phyloP scores from a whole-genome alignment of 2,888 invertebrate genomes.

The Coecobrya sp. region DNA sequence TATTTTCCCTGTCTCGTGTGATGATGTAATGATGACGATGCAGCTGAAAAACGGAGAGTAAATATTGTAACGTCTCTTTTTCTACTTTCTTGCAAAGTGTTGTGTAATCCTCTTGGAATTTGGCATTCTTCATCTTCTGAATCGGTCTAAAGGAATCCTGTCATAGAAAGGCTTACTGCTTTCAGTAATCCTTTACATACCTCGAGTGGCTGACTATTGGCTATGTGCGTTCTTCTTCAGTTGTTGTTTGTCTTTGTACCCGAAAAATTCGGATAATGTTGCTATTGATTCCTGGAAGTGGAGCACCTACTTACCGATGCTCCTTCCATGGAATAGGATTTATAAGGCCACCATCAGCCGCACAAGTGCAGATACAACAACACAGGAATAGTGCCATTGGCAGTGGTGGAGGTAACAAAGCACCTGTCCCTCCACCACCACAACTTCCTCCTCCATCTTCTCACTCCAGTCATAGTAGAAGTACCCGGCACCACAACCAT shows the following conservation, averaged over 20 bases:
- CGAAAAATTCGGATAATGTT: conserved; percentile 72
- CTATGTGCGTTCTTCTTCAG: conserved; percentile 20
- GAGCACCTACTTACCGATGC: conserved; percentile 73
- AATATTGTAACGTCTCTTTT: conserved; percentile 20
- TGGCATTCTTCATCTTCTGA: not conserved
- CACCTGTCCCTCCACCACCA: conserved; percentile 44
- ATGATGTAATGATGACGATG: conserved; percentile 54
- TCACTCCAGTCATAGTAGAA: conserved; percentile 33
- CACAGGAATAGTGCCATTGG: conserved; percentile 48
- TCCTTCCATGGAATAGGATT: conserved; percentile 76
- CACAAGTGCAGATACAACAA: conserved; percentile 49
- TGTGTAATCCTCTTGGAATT: conserved; percentile 27
- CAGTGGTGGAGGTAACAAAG: conserved; percentile 15
- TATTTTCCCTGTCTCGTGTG: not conserved
- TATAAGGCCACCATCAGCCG: conserved; percentile 64
- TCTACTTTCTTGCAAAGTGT: conserved; percentile 21
- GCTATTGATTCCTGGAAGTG: conserved; percentile 79
- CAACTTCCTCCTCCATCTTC: conserved; percentile 45
- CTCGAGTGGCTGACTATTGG: conserved; percentile 6
- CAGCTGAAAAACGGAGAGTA: conserved; percentile 19
- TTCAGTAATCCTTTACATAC: conserved; percentile 31
- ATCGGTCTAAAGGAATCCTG: not conserved
- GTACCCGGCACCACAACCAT: conserved; percentile 37
- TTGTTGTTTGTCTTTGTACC: conserved; percentile 37
- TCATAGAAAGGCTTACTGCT: not conserved